A percentile compares a stretch with the other conserved stretches of the same genome.
Conservation (phyloP, 2,888 invertebrate genomes). For the Strigamia crassipes region DNA sequence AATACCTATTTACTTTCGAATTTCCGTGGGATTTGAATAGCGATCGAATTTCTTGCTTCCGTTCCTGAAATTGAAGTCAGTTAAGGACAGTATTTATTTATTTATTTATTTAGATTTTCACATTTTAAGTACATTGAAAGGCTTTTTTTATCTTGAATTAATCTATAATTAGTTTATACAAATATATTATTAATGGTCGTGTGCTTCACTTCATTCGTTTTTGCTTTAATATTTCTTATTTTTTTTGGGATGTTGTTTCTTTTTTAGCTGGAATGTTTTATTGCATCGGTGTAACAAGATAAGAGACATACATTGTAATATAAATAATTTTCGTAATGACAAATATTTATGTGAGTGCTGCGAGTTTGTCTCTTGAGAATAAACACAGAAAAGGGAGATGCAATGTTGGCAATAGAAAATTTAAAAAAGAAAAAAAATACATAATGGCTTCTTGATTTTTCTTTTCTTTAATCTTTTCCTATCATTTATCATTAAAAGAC, state of each 20-base stretch:
- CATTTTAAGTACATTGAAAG: not conserved
- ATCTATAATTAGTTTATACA: not conserved
- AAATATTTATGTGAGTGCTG: too few relatives aligned
- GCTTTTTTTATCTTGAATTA: not conserved
- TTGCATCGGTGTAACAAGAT: too few relatives aligned
- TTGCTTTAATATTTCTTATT: too few relatives aligned
- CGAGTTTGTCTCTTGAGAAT: too few relatives aligned
- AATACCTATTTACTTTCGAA: not conserved
- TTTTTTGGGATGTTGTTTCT: too few relatives aligned
- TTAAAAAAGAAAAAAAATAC: not conserved
- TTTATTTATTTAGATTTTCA: not conserved
- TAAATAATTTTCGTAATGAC: too few relatives aligned
- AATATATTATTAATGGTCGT: too few relatives aligned
- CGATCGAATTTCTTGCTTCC: slow-evolving; percentile 7
- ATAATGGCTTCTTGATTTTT: not conserved
- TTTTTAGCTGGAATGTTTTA: too few relatives aligned
- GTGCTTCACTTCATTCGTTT: too few relatives aligned
- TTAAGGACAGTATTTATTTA: not conserved
- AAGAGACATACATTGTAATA: too few relatives aligned
- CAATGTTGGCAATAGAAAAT: too few relatives aligned
- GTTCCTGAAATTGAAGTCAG: not conserved
- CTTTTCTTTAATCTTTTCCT: not conserved
- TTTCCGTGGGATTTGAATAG: not conserved
- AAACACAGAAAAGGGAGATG: too few relatives aligned
- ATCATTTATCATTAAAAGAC: slow-evolving; percentile 17